Evolutionary conservation across 2,113 vertebrate genomes (phyloP).

Genomic region (Menura novaehollandiae): DNA sequence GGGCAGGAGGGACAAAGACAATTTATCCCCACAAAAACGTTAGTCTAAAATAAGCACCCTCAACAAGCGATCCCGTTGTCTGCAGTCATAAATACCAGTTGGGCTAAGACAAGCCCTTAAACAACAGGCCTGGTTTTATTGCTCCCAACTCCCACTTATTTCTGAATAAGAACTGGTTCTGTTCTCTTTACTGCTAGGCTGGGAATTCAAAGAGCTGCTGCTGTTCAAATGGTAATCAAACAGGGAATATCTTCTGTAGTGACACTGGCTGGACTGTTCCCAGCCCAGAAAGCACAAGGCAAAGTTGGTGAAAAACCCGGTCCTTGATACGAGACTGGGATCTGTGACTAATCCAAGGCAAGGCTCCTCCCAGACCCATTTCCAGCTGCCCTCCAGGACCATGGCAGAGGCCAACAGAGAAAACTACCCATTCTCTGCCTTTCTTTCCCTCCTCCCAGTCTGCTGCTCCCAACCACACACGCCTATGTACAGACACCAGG

Average conservation of each 20-base stretch:
- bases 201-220: neutral
- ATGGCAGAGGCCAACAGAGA: rapidly evolving
- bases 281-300: neutral
- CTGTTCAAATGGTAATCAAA: neutral
- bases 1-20: neutral
- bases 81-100: neutral
- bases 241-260: neutral
- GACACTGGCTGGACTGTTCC: neutral
- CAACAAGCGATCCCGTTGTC: neutral
- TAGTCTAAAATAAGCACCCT: neutral
- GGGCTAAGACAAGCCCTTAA: neutral
- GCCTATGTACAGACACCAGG: neutral
- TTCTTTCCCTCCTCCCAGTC: neutral
- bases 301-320: neutral
- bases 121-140: neutral
- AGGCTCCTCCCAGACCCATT: neutral
- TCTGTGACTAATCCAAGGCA: neutral
- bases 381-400: neutral
- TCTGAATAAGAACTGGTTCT: neutral
- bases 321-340: neutral
- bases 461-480: neutral
- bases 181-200: neutral
- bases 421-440: neutral
- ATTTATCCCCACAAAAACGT: neutral
- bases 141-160: neutral